phyloP scores from a whole-genome alignment of 2,113 vertebrate species.

The Solenodon paradoxus region DNA sequence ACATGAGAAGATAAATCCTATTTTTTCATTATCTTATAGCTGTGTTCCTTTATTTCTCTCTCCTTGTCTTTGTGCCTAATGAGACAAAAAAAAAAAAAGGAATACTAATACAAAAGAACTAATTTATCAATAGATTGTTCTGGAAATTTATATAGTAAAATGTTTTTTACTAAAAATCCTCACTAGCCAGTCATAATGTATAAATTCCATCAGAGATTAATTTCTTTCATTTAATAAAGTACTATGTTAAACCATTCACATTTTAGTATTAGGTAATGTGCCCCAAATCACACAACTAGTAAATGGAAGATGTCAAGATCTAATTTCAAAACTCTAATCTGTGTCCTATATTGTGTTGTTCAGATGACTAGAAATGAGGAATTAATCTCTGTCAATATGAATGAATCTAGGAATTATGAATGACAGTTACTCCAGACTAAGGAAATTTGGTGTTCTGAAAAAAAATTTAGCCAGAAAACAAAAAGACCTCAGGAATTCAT shows the following conservation, averaged over 20 bases:
- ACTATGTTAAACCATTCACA: neutral
- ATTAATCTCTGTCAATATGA: neutral
- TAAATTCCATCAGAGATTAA: neutral
- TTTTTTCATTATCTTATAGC: conserved; percentile 21
- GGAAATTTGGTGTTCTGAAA: neutral
- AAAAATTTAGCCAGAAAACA: neutral
- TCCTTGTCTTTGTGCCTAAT: neutral
- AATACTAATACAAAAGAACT: neutral
- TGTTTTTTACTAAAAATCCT: neutral
- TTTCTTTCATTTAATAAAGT: conserved; percentile 2
- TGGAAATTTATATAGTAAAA: neutral
- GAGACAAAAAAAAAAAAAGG: conserved; percentile 27
- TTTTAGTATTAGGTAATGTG: neutral
- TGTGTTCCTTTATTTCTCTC: neutral
- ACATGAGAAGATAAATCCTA: neutral
- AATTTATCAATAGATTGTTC: neutral
- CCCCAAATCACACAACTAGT: neutral
- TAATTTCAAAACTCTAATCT: neutral
- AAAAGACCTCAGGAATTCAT: neutral
- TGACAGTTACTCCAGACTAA: neutral
- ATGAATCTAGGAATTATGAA: neutral
- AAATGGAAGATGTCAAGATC: neutral
- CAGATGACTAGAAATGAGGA: neutral
- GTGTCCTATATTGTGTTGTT: neutral
- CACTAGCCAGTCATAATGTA: neutral